Evolutionary conservation across 2,888 invertebrate species (phyloP).

Genomic region (Microplitis manilae): DNA sequence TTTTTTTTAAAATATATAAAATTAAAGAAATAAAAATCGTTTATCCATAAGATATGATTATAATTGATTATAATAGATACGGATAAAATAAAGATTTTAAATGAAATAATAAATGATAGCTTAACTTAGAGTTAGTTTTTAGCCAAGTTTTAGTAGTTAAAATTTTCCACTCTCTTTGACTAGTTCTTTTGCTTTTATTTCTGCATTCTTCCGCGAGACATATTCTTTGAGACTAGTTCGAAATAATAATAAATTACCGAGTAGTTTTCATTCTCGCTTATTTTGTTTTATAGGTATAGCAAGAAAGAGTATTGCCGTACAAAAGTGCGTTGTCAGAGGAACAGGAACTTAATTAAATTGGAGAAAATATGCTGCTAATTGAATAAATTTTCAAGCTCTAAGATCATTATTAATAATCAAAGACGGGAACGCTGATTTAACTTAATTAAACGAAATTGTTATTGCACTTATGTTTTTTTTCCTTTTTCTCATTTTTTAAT

Average conservation of each 20-base stretch:
- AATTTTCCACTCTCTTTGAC: conserved; percentile 12
- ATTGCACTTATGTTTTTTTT: neutral
- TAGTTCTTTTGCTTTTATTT: neutral
- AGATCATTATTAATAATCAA: conserved; percentile 11
- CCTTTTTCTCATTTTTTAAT: no score
- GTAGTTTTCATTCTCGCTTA: neutral
- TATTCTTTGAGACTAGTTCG: conserved; percentile 3
- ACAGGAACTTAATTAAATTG: conserved; percentile 38
- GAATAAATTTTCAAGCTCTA: conserved; percentile 16
- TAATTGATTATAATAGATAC: no score
- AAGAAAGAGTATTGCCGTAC: neutral
- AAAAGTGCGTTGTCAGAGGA: neutral
- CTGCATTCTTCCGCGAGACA: neutral
- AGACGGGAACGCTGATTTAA: neutral
- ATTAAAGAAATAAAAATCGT: no score
- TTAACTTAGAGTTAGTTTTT: neutral
- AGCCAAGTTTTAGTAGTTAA: conserved; percentile 1
- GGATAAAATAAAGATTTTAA: neutral
- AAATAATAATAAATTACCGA: conserved; percentile 28
- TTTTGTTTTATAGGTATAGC: neutral
- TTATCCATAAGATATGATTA: no score
- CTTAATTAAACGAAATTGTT: neutral
- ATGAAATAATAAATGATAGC: neutral
- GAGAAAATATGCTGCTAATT: conserved; percentile 38
- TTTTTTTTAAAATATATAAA: no score